Evolutionary conservation across 2,797 vertebrate species (phyloP), one percentile per base, ranked within the genome.

Genomic region (Enteromius afrohamiltoni): DNA sequence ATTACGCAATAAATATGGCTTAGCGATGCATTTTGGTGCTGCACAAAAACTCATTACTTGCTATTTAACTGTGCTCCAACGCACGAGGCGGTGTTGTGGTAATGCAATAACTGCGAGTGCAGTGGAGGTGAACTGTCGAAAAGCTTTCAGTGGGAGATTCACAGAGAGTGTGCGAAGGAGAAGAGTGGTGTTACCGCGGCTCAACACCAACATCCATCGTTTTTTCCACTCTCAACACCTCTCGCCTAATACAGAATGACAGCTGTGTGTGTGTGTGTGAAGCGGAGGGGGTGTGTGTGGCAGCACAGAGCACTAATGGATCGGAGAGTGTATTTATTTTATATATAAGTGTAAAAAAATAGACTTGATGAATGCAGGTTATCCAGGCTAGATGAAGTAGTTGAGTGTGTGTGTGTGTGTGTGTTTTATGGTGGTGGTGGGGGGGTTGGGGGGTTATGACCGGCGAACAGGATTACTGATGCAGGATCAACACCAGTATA

Each of bases 401-500:
- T 70, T 45, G 65, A 65, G 64, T 53, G 55, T 10, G 79, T 76
- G 82, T 79, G 86, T 55, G 86, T 53, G 29, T 29, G 29, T 29
- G 29, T 29, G 86, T 62, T 87, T 89, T 87, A 86, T 86, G 45
- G 64, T 6, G 75, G 85, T 84, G 45, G 64, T 7, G 75, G 76
- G 37, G 86, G 85, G 55, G 70, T 42, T 75, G 76, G 37, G 86
- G 85, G 55, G 70, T 42, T 75, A 65, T 60, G 34, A 31, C 19
- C 23, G 53, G 21, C 55, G 77, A 77, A 75, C 79, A 85, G 92
- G 92, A 93, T 94, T 93, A 94, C 86, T 88, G 91, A 89, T 84
- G 86, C 88, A 83, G 92, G 91, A 94, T 93, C 90, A 92, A 90
- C 92, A 94, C 93, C 91, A 91, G 85, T 86, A 88, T 69, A 84